Conservation (phyloP, 2,888 invertebrate genomes). For the Erebia palarica region DNA sequence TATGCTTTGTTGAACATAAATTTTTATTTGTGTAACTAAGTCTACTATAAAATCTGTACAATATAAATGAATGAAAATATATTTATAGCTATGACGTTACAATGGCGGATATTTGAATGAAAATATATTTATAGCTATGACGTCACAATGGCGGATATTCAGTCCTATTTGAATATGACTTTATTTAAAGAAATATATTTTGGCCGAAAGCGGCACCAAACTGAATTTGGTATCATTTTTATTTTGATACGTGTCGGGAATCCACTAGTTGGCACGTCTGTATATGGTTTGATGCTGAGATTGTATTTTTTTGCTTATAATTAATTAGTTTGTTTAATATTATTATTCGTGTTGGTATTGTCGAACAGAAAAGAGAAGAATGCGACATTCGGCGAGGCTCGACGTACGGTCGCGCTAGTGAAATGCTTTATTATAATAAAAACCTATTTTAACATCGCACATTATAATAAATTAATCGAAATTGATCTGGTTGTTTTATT, state of each 20-base stretch:
- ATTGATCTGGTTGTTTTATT: constrained; percentile 58
- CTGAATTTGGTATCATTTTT: too few relatives aligned
- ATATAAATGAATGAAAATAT: too few relatives aligned
- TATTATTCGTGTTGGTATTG: constrained; percentile 44
- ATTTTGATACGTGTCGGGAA: not conserved
- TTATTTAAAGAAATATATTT: too few relatives aligned
- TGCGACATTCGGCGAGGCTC: constrained; percentile 50
- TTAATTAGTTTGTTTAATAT: constrained; percentile 60
- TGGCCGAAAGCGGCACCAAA: too few relatives aligned
- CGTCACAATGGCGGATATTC: too few relatives aligned
- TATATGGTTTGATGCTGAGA: constrained; percentile 37
- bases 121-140: too few relatives aligned
- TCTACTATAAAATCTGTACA: too few relatives aligned
- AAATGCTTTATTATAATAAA: constrained; percentile 80
- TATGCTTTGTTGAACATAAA: too few relatives aligned
- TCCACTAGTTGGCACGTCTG: constrained; percentile 40
- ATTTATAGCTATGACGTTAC: too few relatives aligned
- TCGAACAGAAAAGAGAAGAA: constrained; percentile 59
- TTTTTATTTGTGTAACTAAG: too few relatives aligned
- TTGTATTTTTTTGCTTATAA: constrained; percentile 58
- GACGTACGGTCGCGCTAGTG: constrained; percentile 59
- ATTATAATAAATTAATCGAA: constrained; percentile 82
- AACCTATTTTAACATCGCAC: constrained; percentile 81
- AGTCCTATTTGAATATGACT: too few relatives aligned
- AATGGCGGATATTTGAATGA: too few relatives aligned